Base-by-base conservation (phyloP, 2,797 vertebrate species). In the Babyrousa celebensis region DNA sequence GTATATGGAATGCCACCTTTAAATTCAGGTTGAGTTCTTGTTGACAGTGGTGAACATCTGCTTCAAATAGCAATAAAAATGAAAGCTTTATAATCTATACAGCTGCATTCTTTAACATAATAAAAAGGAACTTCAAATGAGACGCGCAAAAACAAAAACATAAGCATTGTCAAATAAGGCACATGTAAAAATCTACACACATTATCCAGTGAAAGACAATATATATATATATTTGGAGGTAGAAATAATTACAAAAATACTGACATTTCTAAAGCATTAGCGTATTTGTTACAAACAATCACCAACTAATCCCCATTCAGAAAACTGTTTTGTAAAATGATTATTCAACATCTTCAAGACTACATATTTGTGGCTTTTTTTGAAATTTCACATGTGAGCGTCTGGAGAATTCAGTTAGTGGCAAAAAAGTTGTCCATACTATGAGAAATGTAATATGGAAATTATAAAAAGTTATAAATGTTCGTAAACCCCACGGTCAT, bases 211-310 rank as follows among this genome's bases (percentile, higher is more conserved):
- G 98, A 98, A 98, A 98, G 98, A 99, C 98, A 98, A 98, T 98
- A 96, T 98, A 98, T 98, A 98, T 98, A 98, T 98, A 98, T 98
- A 98, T 98, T 98, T 98, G 97, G 98, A 99, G 99, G 98, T 99
- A 99, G 98, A 98, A 99, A 98, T 98, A 98, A 98, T 98, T 99
- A 99, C 98, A 99, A 99, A 99, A 99, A 99, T 99, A 99, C 99
- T 98, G 98, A 98, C 98, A 98, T 98, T 98, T 98, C 98, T 99
- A 98, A 98, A 98, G 95, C 97, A 98, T 98, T 98, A 98, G 97
- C 97, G 95, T 98, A 98, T 98, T 94, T 98, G 95, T 98, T 98
- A 98, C 96, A 98, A 98, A 99, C 97, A 98, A 98, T 97, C 97
- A 97, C 95, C 97, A 98, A 92, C 96, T 97, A 98, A 98, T 98